Conservation (phyloP, 2,113 vertebrate species). For the Actenoides hombroni region DNA sequence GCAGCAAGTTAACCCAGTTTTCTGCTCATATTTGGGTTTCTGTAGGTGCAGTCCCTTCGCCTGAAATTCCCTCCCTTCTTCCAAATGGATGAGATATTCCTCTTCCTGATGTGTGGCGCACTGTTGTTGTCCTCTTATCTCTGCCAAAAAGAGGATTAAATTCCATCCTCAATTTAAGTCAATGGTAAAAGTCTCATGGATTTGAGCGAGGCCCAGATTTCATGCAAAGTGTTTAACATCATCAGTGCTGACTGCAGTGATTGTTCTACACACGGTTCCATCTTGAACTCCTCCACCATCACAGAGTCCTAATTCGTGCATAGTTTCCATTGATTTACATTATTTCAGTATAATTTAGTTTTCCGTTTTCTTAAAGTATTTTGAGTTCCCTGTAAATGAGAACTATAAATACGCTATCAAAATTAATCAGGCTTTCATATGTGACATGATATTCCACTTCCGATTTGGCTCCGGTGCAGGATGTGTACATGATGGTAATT, state of each 20-base stretch:
- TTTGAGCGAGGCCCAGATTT: background rate
- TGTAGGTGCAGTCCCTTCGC: background rate
- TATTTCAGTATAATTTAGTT: background rate
- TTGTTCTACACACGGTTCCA: background rate
- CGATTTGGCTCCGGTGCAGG: background rate
- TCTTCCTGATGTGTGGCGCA: background rate
- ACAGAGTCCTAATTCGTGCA: background rate
- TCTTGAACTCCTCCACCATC: background rate
- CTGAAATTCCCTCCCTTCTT: background rate
- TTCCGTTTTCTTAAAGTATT: constrained; percentile 6
- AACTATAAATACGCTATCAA: constrained; percentile 52
- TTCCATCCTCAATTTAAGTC: background rate
- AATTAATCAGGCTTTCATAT: constrained; percentile 34
- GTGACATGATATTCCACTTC: constrained; percentile 20
- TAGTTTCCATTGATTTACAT: background rate
- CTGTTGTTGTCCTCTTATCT: background rate
- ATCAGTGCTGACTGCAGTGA: background rate
- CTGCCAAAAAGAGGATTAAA: background rate
- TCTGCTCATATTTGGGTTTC: background rate
- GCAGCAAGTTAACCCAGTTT: background rate
- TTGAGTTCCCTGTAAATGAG: constrained; percentile 6
- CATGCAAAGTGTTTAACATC: background rate
- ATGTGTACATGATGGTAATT: constrained; percentile 25
- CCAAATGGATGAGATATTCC: background rate
- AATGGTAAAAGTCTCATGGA: background rate